These are phyloP conservation scores for Dynastes hyllus DNA, from an alignment of 2,888 invertebrate species.

Conservation along the genomic window DNA sequence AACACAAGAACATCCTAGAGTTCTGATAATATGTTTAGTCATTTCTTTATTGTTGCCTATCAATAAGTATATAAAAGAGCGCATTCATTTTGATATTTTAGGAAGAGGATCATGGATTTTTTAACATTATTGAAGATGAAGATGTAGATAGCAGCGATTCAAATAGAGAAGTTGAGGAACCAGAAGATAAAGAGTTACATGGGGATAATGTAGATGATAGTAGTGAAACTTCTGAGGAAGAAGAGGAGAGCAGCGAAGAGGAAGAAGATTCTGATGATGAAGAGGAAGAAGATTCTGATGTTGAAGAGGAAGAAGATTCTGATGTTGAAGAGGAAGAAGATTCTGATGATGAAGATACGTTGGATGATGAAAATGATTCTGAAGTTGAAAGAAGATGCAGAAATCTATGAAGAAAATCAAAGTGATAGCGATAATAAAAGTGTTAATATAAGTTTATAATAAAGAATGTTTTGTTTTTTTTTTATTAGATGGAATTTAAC, in stretches of 20 bases:
- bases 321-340: no score
- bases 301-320: not conserved
- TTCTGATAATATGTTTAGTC: no score
- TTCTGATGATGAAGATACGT: not conserved
- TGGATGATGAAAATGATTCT: conserved; percentile 50
- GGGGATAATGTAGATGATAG: conserved; percentile 48
- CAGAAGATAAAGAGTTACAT: conserved; percentile 64
- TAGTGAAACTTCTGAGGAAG: conserved; percentile 35
- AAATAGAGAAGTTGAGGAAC: conserved; percentile 69
- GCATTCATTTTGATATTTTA: conserved; percentile 3
- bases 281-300: conserved; percentile 48
- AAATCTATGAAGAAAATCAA: conserved; percentile 64
- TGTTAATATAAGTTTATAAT: not conserved
- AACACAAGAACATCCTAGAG: not conserved
- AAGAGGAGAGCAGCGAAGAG: conserved; percentile 66
- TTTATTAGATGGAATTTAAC: not conserved
- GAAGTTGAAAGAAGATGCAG: conserved; percentile 69
- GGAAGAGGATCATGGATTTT: conserved; percentile 50
- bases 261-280: conserved; percentile 50
- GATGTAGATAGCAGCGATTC: conserved; percentile 62
- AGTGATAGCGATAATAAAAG: not conserved
- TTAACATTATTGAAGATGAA: conserved; percentile 62
- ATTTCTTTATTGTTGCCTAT: no score
- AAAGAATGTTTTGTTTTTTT: not conserved
- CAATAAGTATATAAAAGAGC: no score